Base-by-base conservation (phyloP, 2,888 invertebrate genomes). In the Pogonocherus hispidulus region DNA sequence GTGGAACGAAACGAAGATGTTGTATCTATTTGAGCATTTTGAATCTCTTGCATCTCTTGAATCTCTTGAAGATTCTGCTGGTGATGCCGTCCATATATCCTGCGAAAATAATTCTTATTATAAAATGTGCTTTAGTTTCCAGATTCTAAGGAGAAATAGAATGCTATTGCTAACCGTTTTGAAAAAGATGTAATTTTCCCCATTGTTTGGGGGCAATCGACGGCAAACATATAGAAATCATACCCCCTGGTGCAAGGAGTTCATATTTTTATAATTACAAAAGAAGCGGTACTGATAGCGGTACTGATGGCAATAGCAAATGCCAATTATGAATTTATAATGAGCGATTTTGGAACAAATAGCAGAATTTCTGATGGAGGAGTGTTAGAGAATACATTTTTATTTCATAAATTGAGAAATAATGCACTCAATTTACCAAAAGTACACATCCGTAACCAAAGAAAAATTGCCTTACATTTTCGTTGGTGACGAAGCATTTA, bases 401-500 rank as follows among this genome's bases (percentile, higher is more conserved):
- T 54, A 27, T 9, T 20, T 3, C 8, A 54, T 9, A 27, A 54
- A 3, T 22, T 54, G 27, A 16, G 27, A 14, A n/a, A 3, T 4
- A 27, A 54, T 22, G n/a, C 27, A 16, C 22, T 32, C 27, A 54
- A 54, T 20, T 20, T 54, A 20, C 32, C 46, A 11, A 16, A 47
- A 47, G 46, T 47, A 47, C n/a, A n/a, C n/a, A n/a, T n/a, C n/a
- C n/a, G n/a, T n/a, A n/a, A n/a, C n/a, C n/a, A n/a, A n/a, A n/a
- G n/a, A n/a, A n/a, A n/a, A n/a, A n/a, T n/a, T n/a, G n/a, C n/a
- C n/a, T 20, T 69, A 51, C 55, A 44, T 63, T 20, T 69, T 66
- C 56, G 63, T 69, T 8, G 69, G 63, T 27, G 69, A 69, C 56
- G 66, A 69, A 66, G 69, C 66, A 1, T 69, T 69, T 49, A 62